Evolutionary conservation across 2,113 vertebrate species (phyloP).

Genomic region (Grammomys dolichurus): DNA sequence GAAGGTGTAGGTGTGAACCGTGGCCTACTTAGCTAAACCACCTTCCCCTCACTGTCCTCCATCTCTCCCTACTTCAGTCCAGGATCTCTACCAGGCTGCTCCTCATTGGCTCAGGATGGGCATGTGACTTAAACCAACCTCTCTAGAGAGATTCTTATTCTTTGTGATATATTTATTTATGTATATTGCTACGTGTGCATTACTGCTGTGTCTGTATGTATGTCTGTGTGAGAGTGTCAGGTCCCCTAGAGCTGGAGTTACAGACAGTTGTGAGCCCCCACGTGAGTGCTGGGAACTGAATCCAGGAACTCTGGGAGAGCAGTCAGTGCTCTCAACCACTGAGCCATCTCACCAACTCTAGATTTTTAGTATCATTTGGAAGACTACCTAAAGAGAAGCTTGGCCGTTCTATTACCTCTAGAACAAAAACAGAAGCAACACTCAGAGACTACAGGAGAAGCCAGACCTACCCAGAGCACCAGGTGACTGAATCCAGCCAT

Average conservation of each 20-base stretch:
- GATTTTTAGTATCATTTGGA: neutral
- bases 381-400: no score
- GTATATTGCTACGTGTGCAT: neutral
- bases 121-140: neutral
- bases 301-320: neutral
- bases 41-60: no score
- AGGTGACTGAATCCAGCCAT: neutral
- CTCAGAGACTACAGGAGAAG: neutral
- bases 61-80: fast-evolving
- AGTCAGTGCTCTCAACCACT: neutral
- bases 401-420: fast-evolving
- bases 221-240: neutral
- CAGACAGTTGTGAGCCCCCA: neutral
- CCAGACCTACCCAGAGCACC: fast-evolving
- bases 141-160: neutral
- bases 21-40: neutral
- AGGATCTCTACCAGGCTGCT: neutral
- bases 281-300: neutral
- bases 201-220: no score
- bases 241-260: neutral
- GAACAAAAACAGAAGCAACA: neutral
- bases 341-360: neutral
- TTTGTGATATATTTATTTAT: neutral
- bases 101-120: neutral
- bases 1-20: fast-evolving